Conservation (phyloP, 2,888 invertebrate genomes). For the Abrostola triplasia region DNA sequence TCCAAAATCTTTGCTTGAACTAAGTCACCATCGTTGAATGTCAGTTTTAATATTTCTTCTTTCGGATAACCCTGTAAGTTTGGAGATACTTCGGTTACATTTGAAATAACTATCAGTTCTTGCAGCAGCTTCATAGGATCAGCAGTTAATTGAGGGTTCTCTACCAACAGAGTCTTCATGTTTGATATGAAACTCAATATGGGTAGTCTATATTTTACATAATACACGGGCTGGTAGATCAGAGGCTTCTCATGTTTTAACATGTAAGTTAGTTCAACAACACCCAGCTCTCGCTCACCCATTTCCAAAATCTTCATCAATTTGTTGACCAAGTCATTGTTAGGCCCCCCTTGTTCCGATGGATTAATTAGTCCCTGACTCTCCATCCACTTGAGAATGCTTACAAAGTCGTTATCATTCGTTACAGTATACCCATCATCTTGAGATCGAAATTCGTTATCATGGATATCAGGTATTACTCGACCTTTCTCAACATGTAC, state of each 20-base stretch:
- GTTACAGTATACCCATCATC: constrained; percentile 9
- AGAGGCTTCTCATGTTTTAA: constrained; percentile 67
- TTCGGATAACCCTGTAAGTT: constrained; percentile 63
- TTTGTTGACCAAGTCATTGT: constrained; percentile 51
- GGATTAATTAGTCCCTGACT: constrained; percentile 40
- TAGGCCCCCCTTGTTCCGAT: constrained; percentile 51
- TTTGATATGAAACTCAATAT: constrained; percentile 64
- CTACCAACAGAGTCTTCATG: constrained; percentile 55
- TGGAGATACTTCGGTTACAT: constrained; percentile 65
- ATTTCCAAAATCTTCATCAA: constrained; percentile 66
- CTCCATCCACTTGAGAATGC: constrained; percentile 37
- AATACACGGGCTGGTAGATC: constrained; percentile 69
- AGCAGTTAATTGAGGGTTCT: constrained; percentile 60
- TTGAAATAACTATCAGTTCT: constrained; percentile 62
- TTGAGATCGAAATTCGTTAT: constrained; percentile 10
- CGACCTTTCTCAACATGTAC: background rate
- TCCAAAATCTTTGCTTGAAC: constrained; percentile 68
- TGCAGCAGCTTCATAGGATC: constrained; percentile 65
- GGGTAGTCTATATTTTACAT: constrained; percentile 75
- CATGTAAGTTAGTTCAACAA: constrained; percentile 75
- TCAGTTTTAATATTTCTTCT: constrained; percentile 65
- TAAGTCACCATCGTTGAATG: constrained; percentile 65
- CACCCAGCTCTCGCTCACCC: constrained; percentile 46
- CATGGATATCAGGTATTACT: background rate
- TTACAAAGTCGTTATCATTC: constrained; percentile 20